Conservation (phyloP, 2,113 vertebrate genomes). For the Xenus cinereus region DNA sequence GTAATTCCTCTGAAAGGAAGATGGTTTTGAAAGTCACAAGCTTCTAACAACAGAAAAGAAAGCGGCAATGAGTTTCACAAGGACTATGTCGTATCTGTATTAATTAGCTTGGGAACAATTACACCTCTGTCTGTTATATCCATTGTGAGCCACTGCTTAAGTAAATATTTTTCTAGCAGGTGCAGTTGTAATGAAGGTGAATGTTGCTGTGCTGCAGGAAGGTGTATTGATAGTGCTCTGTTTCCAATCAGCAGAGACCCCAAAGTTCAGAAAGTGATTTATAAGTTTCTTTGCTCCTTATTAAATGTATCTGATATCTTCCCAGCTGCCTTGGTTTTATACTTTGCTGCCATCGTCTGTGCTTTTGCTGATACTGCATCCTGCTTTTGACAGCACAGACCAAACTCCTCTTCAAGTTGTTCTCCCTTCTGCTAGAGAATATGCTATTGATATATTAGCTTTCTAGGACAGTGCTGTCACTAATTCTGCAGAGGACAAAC, state of each 20-base stretch:
- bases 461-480: background rate
- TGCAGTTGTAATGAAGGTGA: background rate
- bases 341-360: conserved; percentile 63
- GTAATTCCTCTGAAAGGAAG: background rate
- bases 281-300: background rate
- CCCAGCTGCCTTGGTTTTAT: background rate
- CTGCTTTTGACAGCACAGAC: background rate
- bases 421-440: background rate
- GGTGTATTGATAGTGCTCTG: background rate
- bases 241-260: background rate
- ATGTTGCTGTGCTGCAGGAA: background rate
- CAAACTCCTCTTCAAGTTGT: background rate
- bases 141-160: background rate
- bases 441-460: background rate
- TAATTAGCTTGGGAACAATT: background rate
- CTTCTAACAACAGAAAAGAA: background rate
- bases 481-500: background rate
- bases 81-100: background rate
- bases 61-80: background rate
- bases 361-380: background rate
- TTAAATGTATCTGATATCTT: background rate
- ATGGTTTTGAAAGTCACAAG: background rate
- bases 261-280: background rate
- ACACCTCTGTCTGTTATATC: background rate
- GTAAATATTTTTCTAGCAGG: background rate